Evolutionary conservation across 2,797 vertebrate genomes (phyloP).

Genomic region (Acrossocheilus wenchowensis): DNA sequence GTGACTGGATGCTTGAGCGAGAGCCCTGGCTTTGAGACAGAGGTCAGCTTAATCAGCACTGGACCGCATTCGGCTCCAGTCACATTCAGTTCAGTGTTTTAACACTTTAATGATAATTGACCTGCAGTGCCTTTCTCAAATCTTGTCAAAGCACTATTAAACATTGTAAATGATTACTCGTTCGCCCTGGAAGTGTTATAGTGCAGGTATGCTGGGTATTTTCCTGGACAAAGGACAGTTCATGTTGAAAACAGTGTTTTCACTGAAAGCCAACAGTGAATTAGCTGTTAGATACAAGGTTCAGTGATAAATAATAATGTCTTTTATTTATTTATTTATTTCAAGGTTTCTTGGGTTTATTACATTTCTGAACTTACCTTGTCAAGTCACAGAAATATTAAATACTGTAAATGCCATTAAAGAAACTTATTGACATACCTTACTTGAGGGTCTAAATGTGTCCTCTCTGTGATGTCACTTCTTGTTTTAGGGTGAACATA

Average conservation of each 20-base stretch:
- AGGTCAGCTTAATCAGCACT: conserved; percentile 1
- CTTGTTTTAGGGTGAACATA: background rate
- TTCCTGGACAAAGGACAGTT: background rate
- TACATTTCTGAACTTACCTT: background rate
- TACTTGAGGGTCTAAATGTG: background rate
- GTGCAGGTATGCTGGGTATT: background rate
- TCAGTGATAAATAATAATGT: background rate
- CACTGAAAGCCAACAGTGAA: background rate
- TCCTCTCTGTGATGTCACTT: background rate
- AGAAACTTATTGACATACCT: background rate
- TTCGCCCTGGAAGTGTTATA: background rate
- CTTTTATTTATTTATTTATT: background rate
- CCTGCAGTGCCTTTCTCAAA: background rate
- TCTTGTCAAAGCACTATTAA: conserved; percentile 7
- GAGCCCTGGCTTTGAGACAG: background rate
- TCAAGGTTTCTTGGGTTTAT: background rate
- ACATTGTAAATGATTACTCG: background rate
- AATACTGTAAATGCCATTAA: background rate
- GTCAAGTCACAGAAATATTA: background rate
- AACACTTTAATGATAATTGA: background rate
- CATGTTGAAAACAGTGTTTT: background rate
- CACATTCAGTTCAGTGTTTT: background rate
- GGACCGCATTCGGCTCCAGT: background rate
- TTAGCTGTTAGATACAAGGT: background rate
- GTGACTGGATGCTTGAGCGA: background rate